These are phyloP conservation scores for Thinocorus orbignyianus DNA, from an alignment of 2,113 vertebrate genomes.

Conservation along the genomic window DNA sequence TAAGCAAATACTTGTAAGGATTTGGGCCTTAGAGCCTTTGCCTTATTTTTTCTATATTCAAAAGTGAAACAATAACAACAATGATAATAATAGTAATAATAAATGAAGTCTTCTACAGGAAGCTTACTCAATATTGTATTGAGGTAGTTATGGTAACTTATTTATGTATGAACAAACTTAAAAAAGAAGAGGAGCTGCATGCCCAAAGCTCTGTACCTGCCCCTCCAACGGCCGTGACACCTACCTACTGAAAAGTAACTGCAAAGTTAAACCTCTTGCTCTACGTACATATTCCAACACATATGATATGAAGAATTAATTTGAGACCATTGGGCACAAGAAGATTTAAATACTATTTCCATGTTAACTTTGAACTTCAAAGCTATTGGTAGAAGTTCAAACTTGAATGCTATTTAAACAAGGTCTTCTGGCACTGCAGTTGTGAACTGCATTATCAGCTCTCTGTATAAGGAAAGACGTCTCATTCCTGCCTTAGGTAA, in stretches of 20 bases:
- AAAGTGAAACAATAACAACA: neutral
- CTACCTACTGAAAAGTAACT: slow-evolving; percentile 10
- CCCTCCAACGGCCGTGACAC: neutral
- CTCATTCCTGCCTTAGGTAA: slow-evolving; percentile 51
- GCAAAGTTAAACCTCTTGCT: slow-evolving; percentile 6
- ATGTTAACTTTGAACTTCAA: slow-evolving; percentile 65
- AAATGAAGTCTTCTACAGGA: neutral
- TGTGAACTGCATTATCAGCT: slow-evolving; percentile 51
- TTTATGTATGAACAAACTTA: neutral
- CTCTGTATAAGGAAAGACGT: slow-evolving; percentile 45
- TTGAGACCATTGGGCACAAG: slow-evolving; percentile 1
- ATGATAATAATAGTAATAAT: too few species aligned
- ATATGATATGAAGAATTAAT: slow-evolving; percentile 22
- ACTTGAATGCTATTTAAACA: slow-evolving; percentile 51
- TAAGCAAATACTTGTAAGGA: neutral
- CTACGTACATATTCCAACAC: slow-evolving; percentile 4
- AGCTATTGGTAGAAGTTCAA: slow-evolving; percentile 55
- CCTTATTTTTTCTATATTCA: neutral
- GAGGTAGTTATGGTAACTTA: neutral
- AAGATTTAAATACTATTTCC: slow-evolving; percentile 34
- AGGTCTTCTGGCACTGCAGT: slow-evolving; percentile 28
- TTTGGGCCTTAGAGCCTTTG: neutral
- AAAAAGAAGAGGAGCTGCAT: neutral
- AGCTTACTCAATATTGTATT: neutral
- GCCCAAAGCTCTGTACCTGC: neutral